These are phyloP conservation scores for Acanthaster planci DNA, from an alignment of 35 echinoderm and acorn worm genomes.

Conservation along the genomic window DNA sequence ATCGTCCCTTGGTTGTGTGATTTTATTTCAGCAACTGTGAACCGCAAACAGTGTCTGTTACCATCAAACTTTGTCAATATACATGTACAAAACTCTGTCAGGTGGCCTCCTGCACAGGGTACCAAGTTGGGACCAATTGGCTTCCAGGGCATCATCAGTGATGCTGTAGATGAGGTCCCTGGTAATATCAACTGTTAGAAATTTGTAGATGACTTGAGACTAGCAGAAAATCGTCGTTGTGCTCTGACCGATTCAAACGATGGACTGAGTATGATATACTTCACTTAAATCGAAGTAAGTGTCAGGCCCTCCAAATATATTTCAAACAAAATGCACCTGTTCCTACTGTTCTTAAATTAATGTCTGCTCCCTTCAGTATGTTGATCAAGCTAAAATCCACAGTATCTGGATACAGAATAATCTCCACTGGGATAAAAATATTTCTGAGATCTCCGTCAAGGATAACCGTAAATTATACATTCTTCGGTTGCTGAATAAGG, in stretches of 20 bases:
- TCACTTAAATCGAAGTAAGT: neutral
- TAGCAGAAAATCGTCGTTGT: neutral
- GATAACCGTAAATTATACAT: neutral
- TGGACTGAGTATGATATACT: neutral
- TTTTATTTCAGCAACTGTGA: constrained; percentile 30
- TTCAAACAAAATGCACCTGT: neutral
- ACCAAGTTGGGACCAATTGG: constrained; percentile 45
- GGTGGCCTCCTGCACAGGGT: constrained; percentile 58
- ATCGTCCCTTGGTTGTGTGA: constrained; percentile 34
- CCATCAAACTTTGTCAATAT: constrained; percentile 19
- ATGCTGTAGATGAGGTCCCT: constrained; percentile 28
- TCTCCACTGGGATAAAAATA: neutral
- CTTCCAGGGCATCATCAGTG: constrained; percentile 46
- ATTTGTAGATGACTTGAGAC: constrained; percentile 48
- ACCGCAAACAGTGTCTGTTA: constrained; percentile 25
- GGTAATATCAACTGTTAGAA: constrained; percentile 5
- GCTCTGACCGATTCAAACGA: no score
- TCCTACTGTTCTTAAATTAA: neutral
- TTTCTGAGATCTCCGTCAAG: neutral
- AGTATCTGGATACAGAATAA: neutral
- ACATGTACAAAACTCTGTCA: neutral
- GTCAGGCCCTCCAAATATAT: neutral
- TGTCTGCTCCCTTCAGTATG: neutral
- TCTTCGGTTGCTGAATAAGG: neutral
- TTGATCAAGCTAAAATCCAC: neutral